These are phyloP conservation scores for Tragelaphus oryx DNA, from an alignment of 2,797 vertebrate genomes.

Conservation along the genomic window DNA sequence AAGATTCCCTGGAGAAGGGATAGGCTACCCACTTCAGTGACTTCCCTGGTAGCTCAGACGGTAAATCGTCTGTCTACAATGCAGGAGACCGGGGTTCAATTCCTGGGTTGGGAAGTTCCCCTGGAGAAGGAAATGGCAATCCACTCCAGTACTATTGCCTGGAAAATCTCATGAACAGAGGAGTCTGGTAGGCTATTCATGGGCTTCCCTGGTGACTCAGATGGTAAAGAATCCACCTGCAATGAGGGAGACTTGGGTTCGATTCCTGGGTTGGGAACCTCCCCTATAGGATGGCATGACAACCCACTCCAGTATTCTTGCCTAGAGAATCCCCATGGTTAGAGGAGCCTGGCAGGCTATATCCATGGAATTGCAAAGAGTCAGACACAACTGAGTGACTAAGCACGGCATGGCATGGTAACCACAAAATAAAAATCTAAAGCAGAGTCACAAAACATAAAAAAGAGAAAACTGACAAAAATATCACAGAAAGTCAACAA, in stretches of 20 bases:
- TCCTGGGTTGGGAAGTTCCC: no score
- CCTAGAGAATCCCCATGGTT: neutral
- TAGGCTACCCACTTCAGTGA: neutral
- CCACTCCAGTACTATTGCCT: no score
- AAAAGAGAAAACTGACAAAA: neutral
- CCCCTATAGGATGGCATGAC: neutral
- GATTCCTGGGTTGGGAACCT: neutral
- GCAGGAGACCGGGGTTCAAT: no score
- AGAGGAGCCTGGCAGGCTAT: neutral
- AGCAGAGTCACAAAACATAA: neutral
- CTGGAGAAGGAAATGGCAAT: no score
- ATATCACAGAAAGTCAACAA: neutral
- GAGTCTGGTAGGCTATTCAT: neutral
- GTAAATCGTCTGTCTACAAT: no score
- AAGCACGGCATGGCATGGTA: neutral
- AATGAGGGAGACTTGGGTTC: neutral
- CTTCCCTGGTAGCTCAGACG: no score
- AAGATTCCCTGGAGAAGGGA: neutral
- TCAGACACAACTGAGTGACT: neutral
- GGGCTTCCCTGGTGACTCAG: neutral
- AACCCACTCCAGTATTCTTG: neutral
- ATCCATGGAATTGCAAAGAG: neutral
- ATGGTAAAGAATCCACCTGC: neutral
- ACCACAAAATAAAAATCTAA: neutral
- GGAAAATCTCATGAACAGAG: no score